Evolutionary conservation across 2,888 invertebrate species (phyloP).

Genomic region (Ctenicera cuprea): DNA sequence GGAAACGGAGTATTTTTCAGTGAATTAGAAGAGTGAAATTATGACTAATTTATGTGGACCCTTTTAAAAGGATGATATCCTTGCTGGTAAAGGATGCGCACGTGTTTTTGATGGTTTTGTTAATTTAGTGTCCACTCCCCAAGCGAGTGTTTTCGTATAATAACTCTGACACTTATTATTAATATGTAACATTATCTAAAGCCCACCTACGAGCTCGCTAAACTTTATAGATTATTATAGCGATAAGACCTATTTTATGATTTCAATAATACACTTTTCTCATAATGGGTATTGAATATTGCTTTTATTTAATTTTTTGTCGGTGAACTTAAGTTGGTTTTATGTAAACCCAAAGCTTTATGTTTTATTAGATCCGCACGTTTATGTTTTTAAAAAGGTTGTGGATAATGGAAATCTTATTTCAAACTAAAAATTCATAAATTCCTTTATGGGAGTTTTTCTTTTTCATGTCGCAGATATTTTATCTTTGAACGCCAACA

Average conservation of each 20-base stretch:
- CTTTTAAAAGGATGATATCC: slow-evolving; percentile 36
- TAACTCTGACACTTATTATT: slow-evolving; percentile 26
- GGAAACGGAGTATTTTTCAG: slow-evolving; percentile 29
- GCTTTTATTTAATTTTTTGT: too few relatives aligned
- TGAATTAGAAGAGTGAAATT: slow-evolving; percentile 33
- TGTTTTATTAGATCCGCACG: too few relatives aligned
- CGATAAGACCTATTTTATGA: neutral
- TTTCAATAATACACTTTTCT: neutral
- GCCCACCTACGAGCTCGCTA: neutral
- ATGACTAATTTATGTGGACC: slow-evolving; percentile 44
- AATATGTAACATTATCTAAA: slow-evolving; percentile 22
- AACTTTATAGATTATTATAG: slow-evolving; percentile 5
- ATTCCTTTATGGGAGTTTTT: too few relatives aligned
- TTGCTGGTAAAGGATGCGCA: slow-evolving; percentile 32
- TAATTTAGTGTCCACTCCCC: slow-evolving; percentile 40
- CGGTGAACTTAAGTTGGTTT: too few relatives aligned
- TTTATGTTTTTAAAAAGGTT: too few relatives aligned
- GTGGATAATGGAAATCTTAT: too few relatives aligned
- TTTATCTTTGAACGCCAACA: too few relatives aligned
- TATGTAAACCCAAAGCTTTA: too few relatives aligned
- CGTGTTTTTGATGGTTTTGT: slow-evolving; percentile 41
- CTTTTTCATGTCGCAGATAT: too few relatives aligned
- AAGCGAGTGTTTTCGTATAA: slow-evolving; percentile 25
- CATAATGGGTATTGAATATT: neutral
- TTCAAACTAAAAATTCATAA: too few relatives aligned